Base-by-base conservation (phyloP, 2,888 invertebrate species). In the Leptinotarsa tumamoca region DNA sequence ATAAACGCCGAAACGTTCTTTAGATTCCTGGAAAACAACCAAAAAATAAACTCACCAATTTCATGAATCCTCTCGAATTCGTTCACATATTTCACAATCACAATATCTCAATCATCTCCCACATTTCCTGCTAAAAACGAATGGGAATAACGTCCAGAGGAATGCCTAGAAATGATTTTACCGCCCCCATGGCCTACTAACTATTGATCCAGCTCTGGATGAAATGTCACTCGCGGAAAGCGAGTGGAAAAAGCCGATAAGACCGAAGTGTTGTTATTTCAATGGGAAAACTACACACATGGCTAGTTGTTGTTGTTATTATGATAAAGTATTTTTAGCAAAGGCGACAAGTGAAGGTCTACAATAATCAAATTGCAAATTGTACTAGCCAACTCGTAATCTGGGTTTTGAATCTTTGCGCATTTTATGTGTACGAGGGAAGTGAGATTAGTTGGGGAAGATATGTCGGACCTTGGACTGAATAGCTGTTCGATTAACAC, bases 121-220 rank as follows among this genome's bases (percentile, higher is more conserved):
- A 33, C 63, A 63, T 63, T 27, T 61, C 15, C n/a, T 52, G 4
- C 51, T 69, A n/a, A 50, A 33, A 69, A 68, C 14, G 1, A 52
- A 52, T 17, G 52, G 52, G n/a, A 52, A 27, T 13, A 68, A 68
- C n/a, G 4, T 51, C n/a, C 52, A 68, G 63, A 17, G 63, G 63
- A 7, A 58, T 63, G 63, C n/a, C 63, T 63, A 63, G 27, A 50
- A 76, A 68, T 74, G 76, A 72, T 68, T 77, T 75, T 80, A 74
- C 80, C 81, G 81, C 81, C 82, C 82, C 82, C 82, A 80, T 80
- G 78, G 77, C 81, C 82, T 79, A 49, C 61, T 70, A 66, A 72
- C 77, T 83, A 83, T 83, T 83, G 83, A 83, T 83, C 82, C 58
- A 61, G 18, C 50, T 70, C 70, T 49, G 70, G 15, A 70, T 58